Base-by-base conservation (phyloP, 2,888 invertebrate species). In the Tromatobia lineatoria region DNA sequence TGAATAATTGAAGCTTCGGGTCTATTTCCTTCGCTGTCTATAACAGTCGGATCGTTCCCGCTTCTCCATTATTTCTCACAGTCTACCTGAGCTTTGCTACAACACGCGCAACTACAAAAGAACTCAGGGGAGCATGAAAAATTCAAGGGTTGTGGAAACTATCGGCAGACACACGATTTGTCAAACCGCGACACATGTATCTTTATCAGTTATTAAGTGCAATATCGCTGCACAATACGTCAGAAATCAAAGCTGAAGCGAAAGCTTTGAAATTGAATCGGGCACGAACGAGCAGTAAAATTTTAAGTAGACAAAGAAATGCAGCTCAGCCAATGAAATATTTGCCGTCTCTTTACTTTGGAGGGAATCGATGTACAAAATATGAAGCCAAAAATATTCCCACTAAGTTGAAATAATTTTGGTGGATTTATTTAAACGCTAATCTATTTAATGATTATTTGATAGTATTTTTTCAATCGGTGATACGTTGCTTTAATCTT, bases 1-100 rank as follows among this genome's bases (percentile, higher is more conserved):
- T 84, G 77, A 84, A 84, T 84, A 77, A 84, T 84, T 84, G 45
- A 80, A 50, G 59, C 64, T 50, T 61, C 57, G 45, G 50, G 54
- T 57, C 80, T 66, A 18, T 29, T 52, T 76, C 67, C 61, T 71
- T 73, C 66, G 59, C 23, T 42, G 47, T 80, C 73, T 67, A 52
- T 70, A 83, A 64, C 54, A 47, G 71, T 59, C 20, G 52, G 59
- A 80, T 25, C 57, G 66, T 74, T 70, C 66, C 50, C 23, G 45
- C 54, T 54, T 52, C 18, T 61, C 45, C 42, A 57, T 69, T 78
- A 64, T 64, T 64, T 47, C 69, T 78, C 70, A 54, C 8, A 47
- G 34, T 50, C 42, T 20, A 64, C 61, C 54, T 81, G 76, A 57
- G 8, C 69, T 69, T 59, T 34, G 47, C 47, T 38, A 20, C 18